Evolutionary conservation across 2,888 invertebrate species (phyloP).

Genomic region (Tupiocoris notatus): DNA sequence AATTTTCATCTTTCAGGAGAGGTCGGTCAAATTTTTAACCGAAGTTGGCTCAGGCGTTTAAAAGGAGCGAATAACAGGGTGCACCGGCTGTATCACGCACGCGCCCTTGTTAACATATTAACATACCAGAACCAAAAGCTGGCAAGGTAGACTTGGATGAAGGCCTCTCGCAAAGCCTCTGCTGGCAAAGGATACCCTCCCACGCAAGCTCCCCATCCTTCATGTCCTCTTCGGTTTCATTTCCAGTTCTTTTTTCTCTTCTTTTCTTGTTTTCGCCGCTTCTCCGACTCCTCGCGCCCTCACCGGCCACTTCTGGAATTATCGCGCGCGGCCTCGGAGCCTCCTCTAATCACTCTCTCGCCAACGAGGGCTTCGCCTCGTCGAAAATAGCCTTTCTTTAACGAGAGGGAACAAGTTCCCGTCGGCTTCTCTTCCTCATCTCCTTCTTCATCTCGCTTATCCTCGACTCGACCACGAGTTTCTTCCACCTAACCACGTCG

Average conservation of each 20-base stretch:
- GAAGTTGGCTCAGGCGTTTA: too few species aligned
- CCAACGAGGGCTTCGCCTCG: conserved; percentile 30
- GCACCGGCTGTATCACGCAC: conserved; percentile 32
- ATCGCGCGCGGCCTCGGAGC: conserved; percentile 27
- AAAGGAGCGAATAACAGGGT: conserved; percentile 17
- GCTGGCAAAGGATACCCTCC: conserved; percentile 8
- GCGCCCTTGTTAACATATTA: conserved; percentile 40
- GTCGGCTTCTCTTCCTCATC: conserved; percentile 5
- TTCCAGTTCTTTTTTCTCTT: background rate
- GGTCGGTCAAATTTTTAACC: too few species aligned
- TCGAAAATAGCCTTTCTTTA: conserved; percentile 28
- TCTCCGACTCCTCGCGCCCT: conserved; percentile 31
- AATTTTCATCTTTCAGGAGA: too few species aligned
- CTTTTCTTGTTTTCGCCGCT: conserved; percentile 4
- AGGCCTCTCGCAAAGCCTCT: background rate
- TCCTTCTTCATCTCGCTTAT: background rate
- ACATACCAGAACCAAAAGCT: conserved; percentile 14
- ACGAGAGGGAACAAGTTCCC: conserved; percentile 26
- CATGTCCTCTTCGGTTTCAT: background rate
- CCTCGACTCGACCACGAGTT: background rate
- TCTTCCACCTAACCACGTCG: too few species aligned
- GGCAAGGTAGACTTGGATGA: background rate
- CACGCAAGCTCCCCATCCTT: conserved; percentile 5
- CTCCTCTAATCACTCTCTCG: conserved; percentile 39
- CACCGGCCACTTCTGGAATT: conserved; percentile 38